phyloP scores from a whole-genome alignment of 2,113 vertebrate genomes.

The Oryzias woworae region DNA sequence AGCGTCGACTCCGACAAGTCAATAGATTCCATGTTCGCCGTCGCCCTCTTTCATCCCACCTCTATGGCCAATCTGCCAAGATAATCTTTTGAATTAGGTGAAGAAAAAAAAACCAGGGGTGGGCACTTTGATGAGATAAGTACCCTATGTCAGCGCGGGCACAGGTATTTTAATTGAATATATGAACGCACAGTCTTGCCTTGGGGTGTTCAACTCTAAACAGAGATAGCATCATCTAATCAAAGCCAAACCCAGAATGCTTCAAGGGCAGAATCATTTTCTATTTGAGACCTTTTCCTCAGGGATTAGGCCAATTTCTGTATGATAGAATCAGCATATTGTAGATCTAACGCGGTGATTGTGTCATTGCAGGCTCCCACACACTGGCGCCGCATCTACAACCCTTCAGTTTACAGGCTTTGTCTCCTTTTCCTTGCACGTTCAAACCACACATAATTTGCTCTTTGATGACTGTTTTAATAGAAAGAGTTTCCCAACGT shows the following conservation, averaged over 20 bases:
- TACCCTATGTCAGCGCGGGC: conserved; percentile 68
- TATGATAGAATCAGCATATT: conserved; percentile 92
- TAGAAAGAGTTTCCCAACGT: neutral
- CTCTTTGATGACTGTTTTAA: neutral
- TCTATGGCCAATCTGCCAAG: conserved; percentile 67
- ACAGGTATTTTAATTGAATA: conserved; percentile 84
- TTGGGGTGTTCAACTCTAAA: conserved; percentile 77
- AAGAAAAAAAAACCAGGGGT: conserved; percentile 58
- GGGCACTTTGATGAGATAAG: conserved; percentile 72
- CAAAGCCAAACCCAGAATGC: conserved; percentile 79
- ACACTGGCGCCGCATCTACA: conserved; percentile 76
- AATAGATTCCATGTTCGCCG: conserved; percentile 41
- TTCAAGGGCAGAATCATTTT: conserved; percentile 90
- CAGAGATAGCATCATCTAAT: conserved; percentile 88
- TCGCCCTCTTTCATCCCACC: conserved; percentile 42
- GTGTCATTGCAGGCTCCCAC: conserved; percentile 71
- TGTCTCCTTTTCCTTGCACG: neutral
- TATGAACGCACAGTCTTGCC: conserved; percentile 75
- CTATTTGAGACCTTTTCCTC: conserved; percentile 81
- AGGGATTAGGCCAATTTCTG: conserved; percentile 88
- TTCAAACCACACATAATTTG: conserved; percentile 8
- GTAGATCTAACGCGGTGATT: conserved; percentile 84
- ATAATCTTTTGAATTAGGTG: conserved; percentile 80
- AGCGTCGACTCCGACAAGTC: conserved; percentile 47
- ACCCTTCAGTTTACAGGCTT: conserved; percentile 17